Base-by-base conservation (phyloP, 2,888 invertebrate genomes). In the Tinea pellionella region DNA sequence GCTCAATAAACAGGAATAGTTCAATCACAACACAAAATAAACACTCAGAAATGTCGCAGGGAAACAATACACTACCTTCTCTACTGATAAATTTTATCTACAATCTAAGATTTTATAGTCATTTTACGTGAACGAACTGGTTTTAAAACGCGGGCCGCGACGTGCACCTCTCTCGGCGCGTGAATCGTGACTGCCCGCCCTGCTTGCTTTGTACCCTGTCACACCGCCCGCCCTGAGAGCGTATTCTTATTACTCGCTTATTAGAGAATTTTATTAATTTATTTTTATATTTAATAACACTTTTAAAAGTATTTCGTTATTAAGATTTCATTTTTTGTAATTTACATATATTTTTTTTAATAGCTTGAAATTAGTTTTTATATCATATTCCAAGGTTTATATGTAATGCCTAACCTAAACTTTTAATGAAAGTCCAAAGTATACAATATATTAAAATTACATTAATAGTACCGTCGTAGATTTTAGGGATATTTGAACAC, bases 151-250 rank as follows among this genome's bases (percentile, higher is more conserved):
- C 59, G 29, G 47, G 59, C 59, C 62, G 63, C 62, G 43, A 69
- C 82, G 78, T 74, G 70, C 73, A 64, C 64, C 71, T 63, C 61
- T 66, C 60, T 57, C 72, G 69, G 64, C 67, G 67, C 68, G 62
- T 69, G 72, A 78, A 77, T 77, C 69, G 69, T 77, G 73, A 85
- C 83, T 84, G 78, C 68, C 61, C 65, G 71, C 74, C 72, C 75
- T 47, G 47, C 47, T 12, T 2, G 6, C 37, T 30, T n/a, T 37
- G 37, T 37, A 37, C 37, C 37, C 37, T 16, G 47, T 47, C 16
- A 68, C 78, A 68, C 78, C 80, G 80, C 81, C 83, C 81, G 80
- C 80, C 82, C 78, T 70, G 77, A 69, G 68, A 64, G 37, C 37
- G 2, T 37, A 37, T 37, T 37, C 37, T 37, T 37, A 37, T n/a